Base-by-base conservation (phyloP, 2,888 invertebrate species). In the Electrophaes corylata region DNA sequence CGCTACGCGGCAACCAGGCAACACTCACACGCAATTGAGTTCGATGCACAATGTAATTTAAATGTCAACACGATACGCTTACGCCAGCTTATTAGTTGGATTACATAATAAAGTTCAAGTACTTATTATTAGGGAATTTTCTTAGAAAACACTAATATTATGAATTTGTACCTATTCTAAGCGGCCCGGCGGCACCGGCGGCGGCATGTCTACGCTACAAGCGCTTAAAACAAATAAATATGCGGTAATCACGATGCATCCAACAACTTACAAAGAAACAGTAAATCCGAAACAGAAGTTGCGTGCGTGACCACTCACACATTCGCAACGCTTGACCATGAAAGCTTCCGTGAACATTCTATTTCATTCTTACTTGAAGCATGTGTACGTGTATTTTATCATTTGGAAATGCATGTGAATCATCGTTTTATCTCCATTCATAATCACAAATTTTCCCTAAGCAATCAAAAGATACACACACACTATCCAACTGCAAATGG, bases 291-390 rank as follows among this genome's bases (percentile, higher is more conserved):
- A 19, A 40, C 19, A 26, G 43, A 44, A 40, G 20, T 26, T 35
- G 50, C 35, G 46, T 50, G 56, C 52, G 46, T 58, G 61, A 48
- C 39, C 10, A 6, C 3, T 12, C 14, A 47, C 50, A 51, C 57
- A 50, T 50, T 53, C 35, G 35, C 44, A 49, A 45, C 43, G n/a
- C 35, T 23, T 39, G 50, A 50, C 53, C 46, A 43, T 49, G 58
- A 47, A 52, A 35, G 37, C 55, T 60, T 67, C 61, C 57, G 61
- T 53, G 59, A 58, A 57, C 55, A 53, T 51, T 44, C 26, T 46
- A 55, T 57, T 59, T 40, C 18, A 57, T 51, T 57, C 39, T 41
- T 41, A 37, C 40, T 40, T 45, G 19, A 26, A 35, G 33, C 20
- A 40, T 6, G 20, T 31, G 16, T 23, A 48, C 54, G 26, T 40